Percentiles rank a stretch among this genome's conserved stretches.
These are phyloP conservation scores for Coecobrya sp. DNA, from an alignment of 2,888 invertebrate species.

Conservation along the genomic window DNA sequence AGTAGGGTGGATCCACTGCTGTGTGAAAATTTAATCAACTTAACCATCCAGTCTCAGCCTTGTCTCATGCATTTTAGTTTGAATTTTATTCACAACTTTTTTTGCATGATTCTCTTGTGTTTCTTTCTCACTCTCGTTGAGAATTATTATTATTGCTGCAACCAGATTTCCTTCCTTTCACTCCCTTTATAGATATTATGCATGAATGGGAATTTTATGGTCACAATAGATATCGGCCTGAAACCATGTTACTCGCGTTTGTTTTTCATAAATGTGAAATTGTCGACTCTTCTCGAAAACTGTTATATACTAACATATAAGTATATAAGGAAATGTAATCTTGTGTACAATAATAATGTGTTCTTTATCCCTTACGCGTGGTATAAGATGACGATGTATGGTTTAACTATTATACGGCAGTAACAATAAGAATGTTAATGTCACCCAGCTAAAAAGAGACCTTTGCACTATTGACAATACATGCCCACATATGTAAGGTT, in stretches of 20 bases:
- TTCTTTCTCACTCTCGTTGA: constrained; percentile 30
- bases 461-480: too few relatives aligned
- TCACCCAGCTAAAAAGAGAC: not conserved
- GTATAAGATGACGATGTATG: too few relatives aligned
- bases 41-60: constrained; percentile 49
- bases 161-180: constrained; percentile 60
- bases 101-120: constrained; percentile 57
- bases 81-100: constrained; percentile 75
- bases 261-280: not conserved
- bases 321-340: too few relatives aligned
- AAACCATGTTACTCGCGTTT: not conserved
- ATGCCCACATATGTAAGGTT: too few relatives aligned
- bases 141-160: constrained; percentile 66
- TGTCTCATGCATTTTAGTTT: constrained; percentile 80
- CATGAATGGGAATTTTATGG: constrained; percentile 46
- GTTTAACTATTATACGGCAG: too few relatives aligned
- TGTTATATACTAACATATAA: too few relatives aligned
- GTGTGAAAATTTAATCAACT: constrained; percentile 79
- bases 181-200: constrained; percentile 29
- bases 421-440: too few relatives aligned
- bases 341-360: too few relatives aligned
- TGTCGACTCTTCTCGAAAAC: not conserved
- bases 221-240: constrained; percentile 41
- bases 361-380: too few relatives aligned
- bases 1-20: constrained; percentile 62